Percentiles rank a stretch among this genome's conserved stretches.
These are phyloP conservation scores for Laticauda laticaudata DNA, from an alignment of 2,113 vertebrate genomes.

Conservation along the genomic window DNA sequence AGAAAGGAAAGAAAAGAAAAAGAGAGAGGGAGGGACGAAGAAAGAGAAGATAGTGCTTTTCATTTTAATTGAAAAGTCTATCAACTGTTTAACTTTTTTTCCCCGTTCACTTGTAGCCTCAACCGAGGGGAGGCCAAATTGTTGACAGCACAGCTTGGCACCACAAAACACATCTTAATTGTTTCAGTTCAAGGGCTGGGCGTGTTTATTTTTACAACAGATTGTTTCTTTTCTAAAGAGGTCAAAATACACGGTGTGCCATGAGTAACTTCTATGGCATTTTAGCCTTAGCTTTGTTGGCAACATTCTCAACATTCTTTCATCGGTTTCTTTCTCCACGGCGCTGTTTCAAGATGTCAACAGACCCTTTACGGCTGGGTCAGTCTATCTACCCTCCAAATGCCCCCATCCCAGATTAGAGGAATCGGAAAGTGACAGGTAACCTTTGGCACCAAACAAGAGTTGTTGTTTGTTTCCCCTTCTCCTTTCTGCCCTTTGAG, in stretches of 20 bases:
- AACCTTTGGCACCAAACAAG: neutral
- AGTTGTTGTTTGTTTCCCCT: neutral
- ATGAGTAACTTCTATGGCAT: neutral
- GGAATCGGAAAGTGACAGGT: neutral
- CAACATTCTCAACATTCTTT: neutral
- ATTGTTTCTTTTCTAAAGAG: neutral
- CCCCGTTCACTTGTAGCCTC: neutral
- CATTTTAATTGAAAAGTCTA: neutral
- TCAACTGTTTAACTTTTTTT: neutral
- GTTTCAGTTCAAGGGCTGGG: neutral
- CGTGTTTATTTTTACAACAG: neutral
- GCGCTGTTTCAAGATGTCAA: neutral
- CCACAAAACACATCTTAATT: neutral
- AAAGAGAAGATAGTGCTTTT: neutral
- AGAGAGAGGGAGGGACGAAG: too few relatives aligned
- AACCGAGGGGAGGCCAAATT: neutral
- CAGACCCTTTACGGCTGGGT: neutral
- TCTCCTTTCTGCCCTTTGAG: conserved; percentile 1
- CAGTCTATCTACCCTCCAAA: neutral
- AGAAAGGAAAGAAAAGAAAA: too few relatives aligned
- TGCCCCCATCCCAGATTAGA: neutral
- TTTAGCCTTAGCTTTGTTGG: neutral
- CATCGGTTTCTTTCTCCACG: neutral
- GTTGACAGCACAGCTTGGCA: neutral
- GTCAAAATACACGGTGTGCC: neutral